Base-by-base conservation (phyloP, 2,113 vertebrate genomes). In the Corydoras sp. region DNA sequence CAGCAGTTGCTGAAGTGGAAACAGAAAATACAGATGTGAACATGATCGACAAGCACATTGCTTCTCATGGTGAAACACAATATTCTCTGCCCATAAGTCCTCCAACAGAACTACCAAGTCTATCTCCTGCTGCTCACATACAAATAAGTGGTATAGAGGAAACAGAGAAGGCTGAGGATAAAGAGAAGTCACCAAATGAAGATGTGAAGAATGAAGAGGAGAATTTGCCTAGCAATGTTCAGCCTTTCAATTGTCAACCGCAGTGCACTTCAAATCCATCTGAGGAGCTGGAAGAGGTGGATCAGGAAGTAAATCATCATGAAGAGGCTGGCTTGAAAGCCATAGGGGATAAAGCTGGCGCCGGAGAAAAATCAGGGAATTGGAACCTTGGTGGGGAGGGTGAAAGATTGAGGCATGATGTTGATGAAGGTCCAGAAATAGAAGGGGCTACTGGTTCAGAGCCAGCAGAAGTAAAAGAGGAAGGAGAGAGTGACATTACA, bases 31-130 rank as follows among this genome's bases (percentile, higher is more conserved):
- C 88, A 0, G 77, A 87, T 77, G 85, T 83, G 83, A 85, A 87
- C 3, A 90, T 93, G 48, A 86, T 89, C 48, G 89, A 88, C 65
- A 79, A 75, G 77, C 74, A 87, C 56, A 72, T 72, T 48, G 83
- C 83, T 50, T 64, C 73, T 62, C 81, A 85, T 48, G 72, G 72
- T 77, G 87, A 71, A 48, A 43, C 31, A 61, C 75, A 81, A 74
- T 83, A 87, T 75, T 29, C 30, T 9, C 67, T 72, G 24, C 14
- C 43, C 14, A n/a, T 60, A 5, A 15, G 2, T 7, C 66, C 82
- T 8, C 6, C 58, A 0, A 50, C 55, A 0, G 72, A 81, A 69
- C 68, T 60, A 14, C 66, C 58, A 49, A 64, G 48, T 10, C 51
- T 11, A 24, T 24, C 18, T 24, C 18, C 18, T 24, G 18, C 18